Percentiles rank a stretch among this genome's conserved stretches.
Evolutionary conservation across 1,140 invertebrate genomes (phyloP).

Genomic region (Drosophila nannoptera): DNA sequence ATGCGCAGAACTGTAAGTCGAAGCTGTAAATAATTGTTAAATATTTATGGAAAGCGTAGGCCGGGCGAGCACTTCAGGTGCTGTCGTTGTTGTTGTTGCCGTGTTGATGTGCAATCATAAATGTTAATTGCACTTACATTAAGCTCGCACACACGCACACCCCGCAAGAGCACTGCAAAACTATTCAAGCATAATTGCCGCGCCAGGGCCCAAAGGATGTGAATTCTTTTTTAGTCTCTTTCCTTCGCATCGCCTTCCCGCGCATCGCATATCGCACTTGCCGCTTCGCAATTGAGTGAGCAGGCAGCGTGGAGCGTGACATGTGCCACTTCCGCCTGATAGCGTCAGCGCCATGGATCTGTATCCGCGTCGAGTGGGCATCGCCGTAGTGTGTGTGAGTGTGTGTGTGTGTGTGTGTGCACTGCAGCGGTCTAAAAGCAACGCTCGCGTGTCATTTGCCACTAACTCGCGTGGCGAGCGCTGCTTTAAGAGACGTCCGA

Average conservation of each 20-base stretch:
- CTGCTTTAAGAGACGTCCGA: slow-evolving; percentile 45
- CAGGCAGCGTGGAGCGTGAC: slow-evolving; percentile 65
- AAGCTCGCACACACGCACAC: slow-evolving; percentile 4
- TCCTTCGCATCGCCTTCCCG: slow-evolving; percentile 39
- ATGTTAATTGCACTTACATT: slow-evolving; percentile 59
- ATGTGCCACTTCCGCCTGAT: slow-evolving; percentile 77
- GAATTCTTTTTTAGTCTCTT: slow-evolving; percentile 53
- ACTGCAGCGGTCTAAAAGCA: slow-evolving; percentile 47
- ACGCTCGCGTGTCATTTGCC: slow-evolving; percentile 65
- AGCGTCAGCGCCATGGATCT: slow-evolving; percentile 67
- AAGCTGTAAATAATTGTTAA: slow-evolving; percentile 70
- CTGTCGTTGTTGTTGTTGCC: slow-evolving; percentile 21
- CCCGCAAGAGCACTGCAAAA: slow-evolving; percentile 17
- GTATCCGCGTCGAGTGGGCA: slow-evolving; percentile 59
- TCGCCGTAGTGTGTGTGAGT: slow-evolving; percentile 5
- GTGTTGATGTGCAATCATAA: slow-evolving; percentile 52
- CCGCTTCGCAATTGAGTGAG: slow-evolving; percentile 58
- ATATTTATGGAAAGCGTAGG: slow-evolving; percentile 49
- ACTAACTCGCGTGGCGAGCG: slow-evolving; percentile 55
- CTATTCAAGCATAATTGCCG: slow-evolving; percentile 64
- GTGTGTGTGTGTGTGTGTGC: neutral
- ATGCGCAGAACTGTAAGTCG: slow-evolving; percentile 63
- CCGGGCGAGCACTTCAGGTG: slow-evolving; percentile 2
- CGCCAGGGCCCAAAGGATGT: slow-evolving; percentile 48
- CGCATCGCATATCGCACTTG: neutral